Conservation (phyloP, 53 echinoderm and acorn worm species). For the Holothuria scabra region DNA sequence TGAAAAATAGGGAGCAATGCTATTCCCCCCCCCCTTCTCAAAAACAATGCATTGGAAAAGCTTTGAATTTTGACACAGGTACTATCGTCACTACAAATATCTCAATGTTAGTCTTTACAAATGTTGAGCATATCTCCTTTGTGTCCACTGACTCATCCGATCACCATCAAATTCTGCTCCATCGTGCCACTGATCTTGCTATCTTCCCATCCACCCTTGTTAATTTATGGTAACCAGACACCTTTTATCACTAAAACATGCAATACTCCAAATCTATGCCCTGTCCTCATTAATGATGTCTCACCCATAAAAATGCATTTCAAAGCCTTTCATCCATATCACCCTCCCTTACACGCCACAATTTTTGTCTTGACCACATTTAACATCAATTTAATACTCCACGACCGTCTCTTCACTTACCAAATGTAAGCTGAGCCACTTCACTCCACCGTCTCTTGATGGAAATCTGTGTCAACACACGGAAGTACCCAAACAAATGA, state of each 20-base stretch:
- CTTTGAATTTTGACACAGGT: no score
- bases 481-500: slow-evolving; percentile 11
- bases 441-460: slow-evolving; percentile 3
- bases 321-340: slow-evolving; percentile 32
- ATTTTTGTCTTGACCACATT: slow-evolving; percentile 32
- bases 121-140: neutral
- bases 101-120: no score
- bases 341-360: neutral
- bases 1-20: no score
- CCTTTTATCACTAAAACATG: neutral
- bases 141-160: slow-evolving; percentile 11
- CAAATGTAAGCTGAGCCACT: slow-evolving; percentile 31
- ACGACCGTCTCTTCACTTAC: slow-evolving; percentile 29
- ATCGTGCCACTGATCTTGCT: neutral
- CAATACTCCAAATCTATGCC: neutral
- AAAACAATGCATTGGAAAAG: no score
- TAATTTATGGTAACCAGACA: slow-evolving; percentile 42
- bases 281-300: slow-evolving; percentile 40
- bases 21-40: no score
- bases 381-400: slow-evolving; percentile 31
- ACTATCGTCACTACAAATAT: no score
- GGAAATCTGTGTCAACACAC: slow-evolving; percentile 28
- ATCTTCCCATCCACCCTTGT: neutral
- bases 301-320: slow-evolving; percentile 33
- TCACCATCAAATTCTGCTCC: slow-evolving; percentile 2